These are phyloP conservation scores for Dasypus novemcinctus DNA, from an alignment of 2,113 vertebrate species.

Conservation along the genomic window DNA sequence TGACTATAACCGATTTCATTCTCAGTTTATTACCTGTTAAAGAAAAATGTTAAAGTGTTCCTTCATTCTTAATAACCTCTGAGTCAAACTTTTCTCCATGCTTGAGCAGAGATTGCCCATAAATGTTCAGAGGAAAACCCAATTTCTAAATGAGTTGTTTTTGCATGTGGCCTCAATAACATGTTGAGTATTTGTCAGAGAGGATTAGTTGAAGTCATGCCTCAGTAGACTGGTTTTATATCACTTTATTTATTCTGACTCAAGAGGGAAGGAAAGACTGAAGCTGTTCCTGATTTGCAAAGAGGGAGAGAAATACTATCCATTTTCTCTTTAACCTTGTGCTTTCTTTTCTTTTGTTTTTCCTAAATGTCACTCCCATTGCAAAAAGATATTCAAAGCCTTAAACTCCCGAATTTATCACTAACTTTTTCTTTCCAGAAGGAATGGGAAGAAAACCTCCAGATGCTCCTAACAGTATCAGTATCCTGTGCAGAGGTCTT, in stretches of 20 bases:
- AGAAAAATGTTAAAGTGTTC: background rate
- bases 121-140: background rate
- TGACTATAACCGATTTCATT: background rate
- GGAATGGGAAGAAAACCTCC: background rate
- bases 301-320: background rate
- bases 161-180: background rate
- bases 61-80: conserved; percentile 14
- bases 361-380: background rate
- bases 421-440: conserved; percentile 44
- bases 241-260: conserved; percentile 62
- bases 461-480: background rate
- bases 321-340: background rate
- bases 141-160: background rate
- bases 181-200: conserved; percentile 16
- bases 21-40: background rate
- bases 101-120: background rate
- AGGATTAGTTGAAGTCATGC: conserved; percentile 51
- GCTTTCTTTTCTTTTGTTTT: background rate
- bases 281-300: conserved; percentile 38
- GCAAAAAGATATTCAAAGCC: background rate
- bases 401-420: background rate
- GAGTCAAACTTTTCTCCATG: background rate
- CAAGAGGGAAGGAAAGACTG: conserved; percentile 9
- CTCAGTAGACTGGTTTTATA: conserved; percentile 61
- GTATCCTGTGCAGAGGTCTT: background rate